Base-by-base conservation (phyloP, 2,888 invertebrate species). In the Mimumesa dahlbomi region DNA sequence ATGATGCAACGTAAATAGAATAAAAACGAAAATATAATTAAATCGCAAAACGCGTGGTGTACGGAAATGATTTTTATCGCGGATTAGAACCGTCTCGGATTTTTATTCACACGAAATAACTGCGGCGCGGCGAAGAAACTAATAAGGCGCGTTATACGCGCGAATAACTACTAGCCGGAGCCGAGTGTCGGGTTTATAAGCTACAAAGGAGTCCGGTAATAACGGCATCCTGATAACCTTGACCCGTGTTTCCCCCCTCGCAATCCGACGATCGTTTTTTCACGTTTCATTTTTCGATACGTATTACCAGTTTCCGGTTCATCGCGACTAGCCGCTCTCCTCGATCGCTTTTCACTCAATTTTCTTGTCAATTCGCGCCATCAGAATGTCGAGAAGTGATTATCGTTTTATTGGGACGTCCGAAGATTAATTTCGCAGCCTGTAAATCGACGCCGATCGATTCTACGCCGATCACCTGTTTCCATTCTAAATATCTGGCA, bases 171-270 rank as follows among this genome's bases (percentile, higher is more conserved):
- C 38, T 22, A 50, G 29, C 36, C 16, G 29, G 36, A 19, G 34
- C 13, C 57, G 56, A 63, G 56, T 48, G 50, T 34, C 16, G 46
- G 50, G 48, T 79, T n/a, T 69, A 58, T 70, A 77, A 82, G 68
- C 69, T 62, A 53, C 64, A 71, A 80, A 74, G 62, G 72, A 71
- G 66, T 62, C 42, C 38, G 45, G 61, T 68, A 82, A 78, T 77
- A 75, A 81, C 61, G 40, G 48, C 52, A 38, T 21, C 58, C 62
- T 73, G 79, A 81, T 80, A 82, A 71, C 64, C 61, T 59, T 57
- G 45, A 63, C 53, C 46, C 49, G 19, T 16, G 40, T 13, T 16
- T 42, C 14, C n/a, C 11, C 13, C 6, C 19, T 7, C 14, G 2
- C 5, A 6, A 29, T 6, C 13, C 31, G 11, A n/a, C 19, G 13